Base-by-base conservation (phyloP, 2,113 vertebrate genomes). In the Sorex fumeus region DNA sequence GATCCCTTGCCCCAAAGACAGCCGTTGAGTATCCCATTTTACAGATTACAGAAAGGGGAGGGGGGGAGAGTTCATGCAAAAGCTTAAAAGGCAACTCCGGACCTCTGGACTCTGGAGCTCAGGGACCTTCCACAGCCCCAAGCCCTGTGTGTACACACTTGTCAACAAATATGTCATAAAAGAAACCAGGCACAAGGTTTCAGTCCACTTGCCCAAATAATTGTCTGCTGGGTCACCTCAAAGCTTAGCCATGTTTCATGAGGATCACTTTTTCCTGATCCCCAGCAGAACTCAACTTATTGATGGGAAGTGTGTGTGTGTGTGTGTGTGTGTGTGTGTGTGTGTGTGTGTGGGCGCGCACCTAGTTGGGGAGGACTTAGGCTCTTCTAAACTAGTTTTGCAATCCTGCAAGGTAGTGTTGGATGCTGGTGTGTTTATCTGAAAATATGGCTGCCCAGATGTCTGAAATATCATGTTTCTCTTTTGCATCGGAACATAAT, bases 151-250 rank as follows among this genome's bases (percentile, higher is more conserved):
- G 13, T 1, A 67, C 19, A 10, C n/a, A 53, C 27, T 8, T 72
- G 30, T 70, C 86, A 83, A 60, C 57, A 60, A 74, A 85, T 47
- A 81, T 27, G 84, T 92, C 74, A 79, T 23, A 84, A 89, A 57
- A 40, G 32, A 92, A 60, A 53, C 43, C 75, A 66, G 1, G 40
- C 60, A 62, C 4, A 8, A 21, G 2, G 8, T 57, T 27, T 83
- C 36, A 10, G 8, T 45, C 80, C 57, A 27, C 28, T 93, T 57
- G 75, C 60, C 72, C 91, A 83, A 81, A 67, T 69, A 70, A 47
- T 1, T 60, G 2, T 23, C 18, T 12, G 6, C 18, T 16, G 6
- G 6, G 12, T 84, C 36, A 57, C 25, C 32, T 8, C 16, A 74
- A 57, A 16, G 23, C 71, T 53, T 87, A 28, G 13, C n/a, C 64